phyloP scores from a whole-genome alignment of 2,797 vertebrate species.

The Pogoniulus pusillus region DNA sequence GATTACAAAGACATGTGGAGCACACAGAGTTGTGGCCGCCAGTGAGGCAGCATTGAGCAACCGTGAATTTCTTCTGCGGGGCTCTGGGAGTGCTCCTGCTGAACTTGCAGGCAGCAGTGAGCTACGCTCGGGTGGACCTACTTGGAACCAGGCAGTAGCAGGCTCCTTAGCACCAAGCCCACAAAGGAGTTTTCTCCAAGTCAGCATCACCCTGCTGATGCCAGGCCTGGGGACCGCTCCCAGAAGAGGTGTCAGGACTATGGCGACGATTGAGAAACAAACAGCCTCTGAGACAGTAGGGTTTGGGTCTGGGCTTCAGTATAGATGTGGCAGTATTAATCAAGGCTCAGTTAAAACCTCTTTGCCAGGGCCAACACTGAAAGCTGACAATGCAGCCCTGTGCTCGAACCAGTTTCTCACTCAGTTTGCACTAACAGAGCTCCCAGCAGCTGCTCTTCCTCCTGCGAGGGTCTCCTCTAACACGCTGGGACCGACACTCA shows the following conservation, averaged over 20 bases:
- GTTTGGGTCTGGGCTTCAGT: background rate
- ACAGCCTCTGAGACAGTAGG: background rate
- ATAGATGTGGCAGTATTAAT: background rate
- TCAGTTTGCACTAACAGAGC: background rate
- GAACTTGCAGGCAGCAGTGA: constrained; percentile 43
- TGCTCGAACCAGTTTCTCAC: background rate
- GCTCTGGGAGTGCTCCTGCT: constrained; percentile 60
- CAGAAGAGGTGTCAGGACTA: constrained; percentile 10
- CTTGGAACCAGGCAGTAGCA: constrained; percentile 51
- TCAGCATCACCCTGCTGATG: constrained; percentile 29
- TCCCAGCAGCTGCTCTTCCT: background rate
- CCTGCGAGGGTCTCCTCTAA: background rate
- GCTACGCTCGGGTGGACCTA: constrained; percentile 39
- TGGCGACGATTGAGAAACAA: background rate
- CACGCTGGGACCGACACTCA: background rate
- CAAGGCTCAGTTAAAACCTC: background rate
- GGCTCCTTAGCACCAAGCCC: constrained; percentile 26
- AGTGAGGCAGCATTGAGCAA: constrained; percentile 60
- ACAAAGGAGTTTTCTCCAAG: background rate
- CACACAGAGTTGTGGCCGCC: constrained; percentile 71
- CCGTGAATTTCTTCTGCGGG: constrained; percentile 49
- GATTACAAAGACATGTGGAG: constrained; percentile 78
- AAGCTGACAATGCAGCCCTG: background rate
- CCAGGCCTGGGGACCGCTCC: constrained; percentile 4
- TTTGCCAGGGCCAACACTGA: background rate